phyloP scores from a whole-genome alignment of 2,797 vertebrate species.

The Nannoperca australis region DNA sequence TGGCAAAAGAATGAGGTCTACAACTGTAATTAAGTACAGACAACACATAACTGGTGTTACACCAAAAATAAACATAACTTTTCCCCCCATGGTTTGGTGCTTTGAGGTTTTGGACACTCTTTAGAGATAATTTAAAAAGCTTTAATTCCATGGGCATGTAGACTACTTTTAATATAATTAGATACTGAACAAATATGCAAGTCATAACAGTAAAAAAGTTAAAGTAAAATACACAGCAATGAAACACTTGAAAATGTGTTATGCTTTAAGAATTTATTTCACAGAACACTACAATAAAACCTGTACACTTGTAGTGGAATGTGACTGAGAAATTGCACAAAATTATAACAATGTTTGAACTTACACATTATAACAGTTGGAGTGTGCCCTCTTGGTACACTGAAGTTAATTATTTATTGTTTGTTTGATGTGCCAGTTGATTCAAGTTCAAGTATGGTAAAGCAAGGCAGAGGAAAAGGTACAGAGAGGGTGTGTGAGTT shows the following conservation, averaged over 20 bases:
- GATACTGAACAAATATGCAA: too few species aligned
- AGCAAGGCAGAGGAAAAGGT: constrained; percentile 1
- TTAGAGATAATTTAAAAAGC: too few species aligned
- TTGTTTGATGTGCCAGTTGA: constrained; percentile 1
- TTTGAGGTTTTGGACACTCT: too few species aligned
- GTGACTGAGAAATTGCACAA: not conserved
- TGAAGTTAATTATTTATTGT: not conserved
- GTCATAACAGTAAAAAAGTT: too few species aligned
- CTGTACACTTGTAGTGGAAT: not conserved
- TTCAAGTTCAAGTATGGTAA: constrained; percentile 3
- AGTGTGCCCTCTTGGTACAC: not conserved
- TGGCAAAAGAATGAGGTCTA: too few species aligned
- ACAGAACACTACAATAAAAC: constrained; percentile 5
- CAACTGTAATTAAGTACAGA: too few species aligned
- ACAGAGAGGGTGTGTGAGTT: not conserved
- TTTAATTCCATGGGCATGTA: too few species aligned
- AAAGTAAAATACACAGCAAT: not conserved
- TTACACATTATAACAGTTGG: not conserved
- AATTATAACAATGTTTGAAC: not conserved
- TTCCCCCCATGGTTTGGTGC: too few species aligned
- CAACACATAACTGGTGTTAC: too few species aligned
- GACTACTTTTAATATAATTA: too few species aligned
- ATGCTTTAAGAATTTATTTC: constrained; percentile 17
- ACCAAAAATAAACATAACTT: too few species aligned
- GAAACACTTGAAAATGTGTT: not conserved